A percentile compares a stretch with the other conserved stretches of the same genome.
Evolutionary conservation across 2,113 vertebrate genomes (phyloP).

Genomic region (Pelvicachromis taeniatus): DNA sequence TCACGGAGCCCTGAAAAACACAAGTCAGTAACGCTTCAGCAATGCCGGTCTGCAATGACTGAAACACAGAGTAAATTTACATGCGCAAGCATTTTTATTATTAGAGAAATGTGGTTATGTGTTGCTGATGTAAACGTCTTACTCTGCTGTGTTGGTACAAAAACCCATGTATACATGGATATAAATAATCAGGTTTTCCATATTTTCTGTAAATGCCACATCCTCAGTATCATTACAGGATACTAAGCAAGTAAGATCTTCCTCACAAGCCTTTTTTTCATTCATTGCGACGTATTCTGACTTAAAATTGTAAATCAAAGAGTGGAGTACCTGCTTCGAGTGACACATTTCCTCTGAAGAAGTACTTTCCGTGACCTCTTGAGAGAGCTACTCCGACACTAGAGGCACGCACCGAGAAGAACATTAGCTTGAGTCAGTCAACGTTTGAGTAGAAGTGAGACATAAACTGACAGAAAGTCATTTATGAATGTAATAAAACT

Average conservation of each 20-base stretch:
- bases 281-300: neutral
- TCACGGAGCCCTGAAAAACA: slow-evolving; percentile 87
- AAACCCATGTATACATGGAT: neutral
- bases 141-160: neutral
- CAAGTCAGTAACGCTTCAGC: slow-evolving; percentile 68
- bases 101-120: neutral
- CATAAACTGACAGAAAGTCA: neutral
- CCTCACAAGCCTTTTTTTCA: neutral
- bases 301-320: neutral
- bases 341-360: slow-evolving; percentile 95
- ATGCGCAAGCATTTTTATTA: neutral
- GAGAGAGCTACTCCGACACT: slow-evolving; percentile 96
- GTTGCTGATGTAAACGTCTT: neutral
- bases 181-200: neutral
- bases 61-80: neutral
- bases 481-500: neutral
- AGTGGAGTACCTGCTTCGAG: slow-evolving; percentile 84
- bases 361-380: slow-evolving; percentile 94
- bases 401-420: slow-evolving; percentile 45
- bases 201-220: neutral
- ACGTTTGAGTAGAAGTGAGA: neutral
- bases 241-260: neutral
- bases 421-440: neutral
- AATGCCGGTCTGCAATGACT: slow-evolving; percentile 4
- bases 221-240: neutral